phyloP scores from a whole-genome alignment of 2,797 vertebrate genomes.

The Ceryle rudis region DNA sequence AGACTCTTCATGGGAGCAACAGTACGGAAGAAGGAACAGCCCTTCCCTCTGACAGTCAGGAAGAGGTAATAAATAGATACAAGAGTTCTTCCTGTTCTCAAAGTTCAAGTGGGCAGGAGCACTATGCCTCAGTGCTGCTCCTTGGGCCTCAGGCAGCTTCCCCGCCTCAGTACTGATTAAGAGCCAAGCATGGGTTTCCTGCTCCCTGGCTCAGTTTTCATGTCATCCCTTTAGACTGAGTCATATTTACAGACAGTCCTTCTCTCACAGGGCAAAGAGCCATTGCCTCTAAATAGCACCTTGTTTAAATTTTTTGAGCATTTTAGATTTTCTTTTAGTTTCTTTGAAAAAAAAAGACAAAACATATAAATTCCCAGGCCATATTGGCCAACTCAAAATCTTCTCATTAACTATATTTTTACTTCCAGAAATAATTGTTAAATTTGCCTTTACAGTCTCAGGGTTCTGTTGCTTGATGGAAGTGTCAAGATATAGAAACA shows the following conservation, averaged over 20 bases:
- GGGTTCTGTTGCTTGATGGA: not conserved
- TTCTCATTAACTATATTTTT: not conserved
- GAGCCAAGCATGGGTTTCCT: rapidly evolving
- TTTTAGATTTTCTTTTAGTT: not conserved
- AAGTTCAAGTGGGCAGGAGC: not conserved
- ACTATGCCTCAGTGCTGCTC: not conserved
- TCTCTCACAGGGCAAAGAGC: not conserved
- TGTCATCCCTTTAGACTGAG: not conserved
- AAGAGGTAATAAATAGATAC: not conserved
- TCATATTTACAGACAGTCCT: not conserved
- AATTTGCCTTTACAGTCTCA: not conserved
- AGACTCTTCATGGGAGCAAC: not conserved
- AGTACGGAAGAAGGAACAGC: rapidly evolving
- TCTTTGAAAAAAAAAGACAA: not conserved
- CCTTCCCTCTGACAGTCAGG: not conserved
- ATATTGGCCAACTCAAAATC: not conserved
- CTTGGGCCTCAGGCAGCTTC: not conserved
- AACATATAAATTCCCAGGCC: not conserved
- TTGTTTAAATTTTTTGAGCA: not conserved
- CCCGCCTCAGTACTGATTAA: not conserved
- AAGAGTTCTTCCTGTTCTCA: not conserved
- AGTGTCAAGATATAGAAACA: not conserved
- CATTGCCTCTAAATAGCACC: not conserved
- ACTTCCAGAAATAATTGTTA: not conserved
- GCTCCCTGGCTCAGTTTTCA: not conserved